Conservation (phyloP, 2,888 invertebrate genomes). For the Trichopria drosophilae region DNA sequence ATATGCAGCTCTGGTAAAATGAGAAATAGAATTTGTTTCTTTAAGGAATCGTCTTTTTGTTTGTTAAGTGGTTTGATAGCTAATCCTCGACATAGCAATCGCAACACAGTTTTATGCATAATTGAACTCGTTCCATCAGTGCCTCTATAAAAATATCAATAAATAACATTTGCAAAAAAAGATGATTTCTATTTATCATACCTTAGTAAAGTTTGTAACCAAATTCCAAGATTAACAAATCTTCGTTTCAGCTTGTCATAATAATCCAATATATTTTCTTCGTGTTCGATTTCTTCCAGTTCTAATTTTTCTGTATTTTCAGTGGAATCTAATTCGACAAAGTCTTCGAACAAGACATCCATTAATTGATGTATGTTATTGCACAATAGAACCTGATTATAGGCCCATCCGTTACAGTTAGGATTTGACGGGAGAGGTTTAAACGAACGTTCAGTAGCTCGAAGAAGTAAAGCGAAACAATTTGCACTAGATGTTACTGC, state of each 20-base stretch:
- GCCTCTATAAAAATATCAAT: conserved; percentile 37
- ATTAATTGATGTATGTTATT: conserved; percentile 49
- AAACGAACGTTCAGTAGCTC: conserved; percentile 46
- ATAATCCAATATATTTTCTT: conserved; percentile 45
- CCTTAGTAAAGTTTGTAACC: conserved; percentile 41
- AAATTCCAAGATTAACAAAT: conserved; percentile 47
- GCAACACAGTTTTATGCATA: conserved; percentile 42
- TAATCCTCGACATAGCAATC: conserved; percentile 45
- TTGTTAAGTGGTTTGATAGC: conserved; percentile 44
- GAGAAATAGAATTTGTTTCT: conserved; percentile 41
- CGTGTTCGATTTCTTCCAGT: conserved; percentile 41
- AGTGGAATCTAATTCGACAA: conserved; percentile 38
- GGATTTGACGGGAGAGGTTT: conserved; percentile 41
- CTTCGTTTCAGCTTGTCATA: conserved; percentile 43
- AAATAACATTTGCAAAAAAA: background rate
- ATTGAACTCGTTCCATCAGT: conserved; percentile 43
- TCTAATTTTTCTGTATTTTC: conserved; percentile 37
- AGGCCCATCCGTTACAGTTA: conserved; percentile 41
- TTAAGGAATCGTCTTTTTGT: conserved; percentile 38
- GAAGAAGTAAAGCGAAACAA: conserved; percentile 45
- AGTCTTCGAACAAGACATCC: conserved; percentile 44
- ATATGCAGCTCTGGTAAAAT: conserved; percentile 47
- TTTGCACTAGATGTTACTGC: conserved; percentile 45
- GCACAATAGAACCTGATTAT: conserved; percentile 46
- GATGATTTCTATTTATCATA: conserved; percentile 11